Conservation (phyloP, 23 tunicate genomes). For the Botrylloides violaceus region DNA sequence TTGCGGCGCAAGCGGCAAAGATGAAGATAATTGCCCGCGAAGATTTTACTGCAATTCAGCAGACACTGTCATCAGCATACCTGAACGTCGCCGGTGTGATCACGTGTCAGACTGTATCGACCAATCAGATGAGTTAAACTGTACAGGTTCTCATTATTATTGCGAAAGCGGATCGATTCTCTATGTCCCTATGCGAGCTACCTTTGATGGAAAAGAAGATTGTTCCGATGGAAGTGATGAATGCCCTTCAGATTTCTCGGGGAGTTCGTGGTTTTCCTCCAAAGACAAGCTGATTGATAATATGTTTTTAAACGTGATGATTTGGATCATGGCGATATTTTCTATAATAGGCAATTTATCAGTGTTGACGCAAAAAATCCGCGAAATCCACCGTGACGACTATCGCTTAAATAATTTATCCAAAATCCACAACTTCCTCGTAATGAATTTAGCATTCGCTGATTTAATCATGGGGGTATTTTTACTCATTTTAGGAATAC, state of each 20-base stretch:
- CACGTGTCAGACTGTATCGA: conserved; percentile 43
- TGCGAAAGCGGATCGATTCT: conserved; percentile 38
- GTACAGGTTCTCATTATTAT: conserved; percentile 49
- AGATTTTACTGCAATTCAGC: conserved; percentile 37
- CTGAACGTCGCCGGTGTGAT: conserved; percentile 32
- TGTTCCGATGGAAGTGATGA: conserved; percentile 82
- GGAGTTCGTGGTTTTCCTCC: conserved; percentile 46
- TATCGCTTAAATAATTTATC: conserved; percentile 33
- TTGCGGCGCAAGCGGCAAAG: conserved; percentile 29
- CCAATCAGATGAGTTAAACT: conserved; percentile 42
- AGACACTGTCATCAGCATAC: conserved; percentile 16
- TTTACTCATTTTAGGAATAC: conserved; percentile 32
- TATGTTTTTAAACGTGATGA: conserved; percentile 45
- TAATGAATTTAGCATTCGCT: conserved; percentile 46
- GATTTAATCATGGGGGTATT: conserved; percentile 74
- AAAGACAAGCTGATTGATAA: conserved; percentile 31
- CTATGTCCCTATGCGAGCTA: conserved; percentile 29
- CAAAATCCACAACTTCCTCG: conserved; percentile 35
- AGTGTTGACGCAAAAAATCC: conserved; percentile 12
- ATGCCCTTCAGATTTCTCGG: conserved; percentile 41
- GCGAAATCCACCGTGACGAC: neutral
- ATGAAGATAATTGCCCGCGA: conserved; percentile 39
- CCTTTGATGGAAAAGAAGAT: conserved; percentile 54
- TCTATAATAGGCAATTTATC: conserved; percentile 41
- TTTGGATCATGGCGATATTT: conserved; percentile 67